Evolutionary conservation across 2,113 vertebrate species (phyloP).

Genomic region (Alethe castanea): DNA sequence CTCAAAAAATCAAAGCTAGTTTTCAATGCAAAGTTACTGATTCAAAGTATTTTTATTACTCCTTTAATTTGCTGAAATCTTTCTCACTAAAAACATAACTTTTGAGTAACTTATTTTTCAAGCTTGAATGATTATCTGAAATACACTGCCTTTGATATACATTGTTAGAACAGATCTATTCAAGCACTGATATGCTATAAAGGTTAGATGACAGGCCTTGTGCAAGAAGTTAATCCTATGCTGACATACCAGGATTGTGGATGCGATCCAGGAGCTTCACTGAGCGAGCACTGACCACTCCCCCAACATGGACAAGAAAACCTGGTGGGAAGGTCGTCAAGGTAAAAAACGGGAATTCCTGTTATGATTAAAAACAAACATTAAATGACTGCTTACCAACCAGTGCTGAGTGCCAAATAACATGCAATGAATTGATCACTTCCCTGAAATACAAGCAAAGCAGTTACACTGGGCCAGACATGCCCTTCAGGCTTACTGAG

Average conservation of each 20-base stretch:
- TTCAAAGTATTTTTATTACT: background rate
- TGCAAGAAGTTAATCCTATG: background rate
- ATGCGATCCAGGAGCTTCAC: slow-evolving; percentile 98
- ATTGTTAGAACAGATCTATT: background rate
- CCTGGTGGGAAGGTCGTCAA: slow-evolving; percentile 90
- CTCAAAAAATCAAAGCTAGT: background rate
- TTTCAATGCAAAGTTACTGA: background rate
- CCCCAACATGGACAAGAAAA: slow-evolving; percentile 92
- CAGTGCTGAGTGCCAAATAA: background rate
- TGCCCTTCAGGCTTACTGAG: background rate
- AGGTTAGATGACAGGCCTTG: background rate
- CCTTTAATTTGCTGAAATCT: background rate
- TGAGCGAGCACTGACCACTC: slow-evolving; percentile 95
- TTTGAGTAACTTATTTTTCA: background rate
- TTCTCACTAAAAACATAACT: background rate
- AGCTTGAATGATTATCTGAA: background rate
- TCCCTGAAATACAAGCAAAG: slow-evolving; percentile 30
- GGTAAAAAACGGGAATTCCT: slow-evolving; percentile 99
- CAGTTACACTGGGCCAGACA: background rate
- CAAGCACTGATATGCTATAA: accelerated
- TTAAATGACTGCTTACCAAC: background rate
- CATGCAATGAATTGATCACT: background rate
- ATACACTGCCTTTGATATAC: accelerated
- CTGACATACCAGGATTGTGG: slow-evolving; percentile 93
- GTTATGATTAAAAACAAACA: background rate